phyloP scores from a whole-genome alignment of 1,140 invertebrate genomes.

The Zaprionus ornatus region DNA sequence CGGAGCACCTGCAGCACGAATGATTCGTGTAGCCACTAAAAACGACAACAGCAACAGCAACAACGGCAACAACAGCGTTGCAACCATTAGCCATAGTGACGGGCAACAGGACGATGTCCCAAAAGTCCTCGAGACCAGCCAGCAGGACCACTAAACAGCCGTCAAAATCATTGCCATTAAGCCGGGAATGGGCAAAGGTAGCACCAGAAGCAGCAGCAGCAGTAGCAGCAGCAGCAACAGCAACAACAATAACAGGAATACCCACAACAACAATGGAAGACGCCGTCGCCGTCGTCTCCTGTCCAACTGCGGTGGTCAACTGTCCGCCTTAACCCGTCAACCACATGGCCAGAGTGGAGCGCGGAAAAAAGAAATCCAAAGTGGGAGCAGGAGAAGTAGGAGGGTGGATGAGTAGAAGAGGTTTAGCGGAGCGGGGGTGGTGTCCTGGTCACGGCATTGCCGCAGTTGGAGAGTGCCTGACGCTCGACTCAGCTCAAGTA shows the following conservation, averaged over 20 bases:
- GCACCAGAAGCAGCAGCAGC: slow-evolving; percentile 11
- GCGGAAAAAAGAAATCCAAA: slow-evolving; percentile 48
- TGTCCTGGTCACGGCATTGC: neutral
- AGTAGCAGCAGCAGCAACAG: neutral
- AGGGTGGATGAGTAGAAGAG: slow-evolving; percentile 6
- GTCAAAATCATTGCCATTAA: slow-evolving; percentile 76
- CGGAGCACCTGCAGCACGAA: slow-evolving; percentile 15
- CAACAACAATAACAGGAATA: neutral
- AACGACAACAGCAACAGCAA: slow-evolving; percentile 21
- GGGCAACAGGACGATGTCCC: neutral
- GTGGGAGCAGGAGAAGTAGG: neutral
- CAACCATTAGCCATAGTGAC: slow-evolving; percentile 60
- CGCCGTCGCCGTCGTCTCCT: slow-evolving; percentile 8
- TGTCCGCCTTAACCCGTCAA: slow-evolving; percentile 78
- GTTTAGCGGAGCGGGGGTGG: neutral
- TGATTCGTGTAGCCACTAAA: slow-evolving; percentile 34
- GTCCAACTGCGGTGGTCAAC: slow-evolving; percentile 57
- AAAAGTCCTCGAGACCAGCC: slow-evolving; percentile 19
- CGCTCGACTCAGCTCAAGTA: slow-evolving; percentile 66
- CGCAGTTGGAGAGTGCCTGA: slow-evolving; percentile 25
- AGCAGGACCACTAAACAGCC: slow-evolving; percentile 69
- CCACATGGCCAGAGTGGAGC: slow-evolving; percentile 53
- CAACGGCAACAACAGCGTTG: slow-evolving; percentile 10
- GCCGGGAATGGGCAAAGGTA: slow-evolving; percentile 41
- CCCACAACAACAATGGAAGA: slow-evolving; percentile 57